Conservation (phyloP, 64 coral and sea anemone species). For the Exaiptasia diaphana region DNA sequence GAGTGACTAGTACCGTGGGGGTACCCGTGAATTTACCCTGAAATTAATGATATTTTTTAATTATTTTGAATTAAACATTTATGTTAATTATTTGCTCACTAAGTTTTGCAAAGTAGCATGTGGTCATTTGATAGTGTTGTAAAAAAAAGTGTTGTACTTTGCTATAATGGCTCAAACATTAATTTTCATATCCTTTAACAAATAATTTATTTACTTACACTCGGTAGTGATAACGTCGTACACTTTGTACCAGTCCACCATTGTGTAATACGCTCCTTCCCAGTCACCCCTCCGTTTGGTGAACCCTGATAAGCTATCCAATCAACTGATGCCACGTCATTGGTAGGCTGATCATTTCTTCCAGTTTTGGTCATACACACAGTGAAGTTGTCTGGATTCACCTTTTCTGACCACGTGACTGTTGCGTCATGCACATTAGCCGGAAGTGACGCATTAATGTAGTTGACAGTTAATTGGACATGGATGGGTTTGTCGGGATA, state of each 20-base stretch:
- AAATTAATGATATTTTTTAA: background rate
- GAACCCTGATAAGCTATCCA: slow-evolving; percentile 60
- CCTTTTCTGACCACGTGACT: slow-evolving; percentile 61
- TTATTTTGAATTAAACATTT: background rate
- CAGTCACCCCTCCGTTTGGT: slow-evolving; percentile 36
- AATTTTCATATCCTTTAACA: no score
- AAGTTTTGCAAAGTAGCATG: no score
- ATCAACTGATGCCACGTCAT: slow-evolving; percentile 45
- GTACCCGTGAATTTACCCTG: slow-evolving; percentile 18
- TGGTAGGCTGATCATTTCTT: slow-evolving; percentile 27
- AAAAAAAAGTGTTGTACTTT: no score
- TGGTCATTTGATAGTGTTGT: no score
- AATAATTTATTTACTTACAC: background rate
- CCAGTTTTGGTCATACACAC: slow-evolving; percentile 57
- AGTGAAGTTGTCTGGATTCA: slow-evolving; percentile 53
- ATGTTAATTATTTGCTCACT: no score
- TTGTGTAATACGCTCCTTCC: background rate
- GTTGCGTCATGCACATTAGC: slow-evolving; percentile 48
- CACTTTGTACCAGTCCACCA: slow-evolving; percentile 57
- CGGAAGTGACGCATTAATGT: slow-evolving; percentile 32
- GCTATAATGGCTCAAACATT: no score
- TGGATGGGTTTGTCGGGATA: slow-evolving; percentile 80
- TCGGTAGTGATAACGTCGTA: background rate
- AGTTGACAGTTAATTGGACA: slow-evolving; percentile 66
- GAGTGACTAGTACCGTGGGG: slow-evolving; percentile 33